phyloP scores from a whole-genome alignment of 2,888 invertebrate species.

The Epinotia demarniana region DNA sequence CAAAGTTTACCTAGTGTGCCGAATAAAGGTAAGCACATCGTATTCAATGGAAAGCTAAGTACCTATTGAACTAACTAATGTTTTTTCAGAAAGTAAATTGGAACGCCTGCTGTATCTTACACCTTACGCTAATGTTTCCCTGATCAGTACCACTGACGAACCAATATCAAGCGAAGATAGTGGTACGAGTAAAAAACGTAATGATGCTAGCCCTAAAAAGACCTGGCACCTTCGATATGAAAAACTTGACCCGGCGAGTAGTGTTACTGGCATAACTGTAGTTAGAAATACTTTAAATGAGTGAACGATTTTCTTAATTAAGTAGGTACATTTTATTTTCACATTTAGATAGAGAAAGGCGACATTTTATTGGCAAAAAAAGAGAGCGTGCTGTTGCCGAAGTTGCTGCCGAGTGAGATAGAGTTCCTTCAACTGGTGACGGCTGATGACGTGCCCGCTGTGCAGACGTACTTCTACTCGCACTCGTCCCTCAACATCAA shows the following conservation, averaged over 20 bases:
- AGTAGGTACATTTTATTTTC: neutral
- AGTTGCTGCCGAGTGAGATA: constrained; percentile 78
- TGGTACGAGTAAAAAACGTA: constrained; percentile 23
- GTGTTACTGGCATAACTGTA: neutral
- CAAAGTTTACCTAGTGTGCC: constrained; percentile 60
- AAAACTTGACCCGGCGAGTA: constrained; percentile 24
- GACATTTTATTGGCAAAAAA: constrained; percentile 46
- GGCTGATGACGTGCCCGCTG: constrained; percentile 72
- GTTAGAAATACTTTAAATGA: too few species aligned
- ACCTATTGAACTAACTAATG: neutral
- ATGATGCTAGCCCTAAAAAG: neutral
- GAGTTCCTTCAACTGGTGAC: constrained; percentile 82
- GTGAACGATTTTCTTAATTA: neutral
- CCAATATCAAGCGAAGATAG: constrained; percentile 27
- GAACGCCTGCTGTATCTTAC: neutral
- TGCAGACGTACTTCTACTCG: constrained; percentile 72
- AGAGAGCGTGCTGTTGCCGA: constrained; percentile 79
- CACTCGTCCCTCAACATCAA: constrained; percentile 83
- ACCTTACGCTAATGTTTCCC: constrained; percentile 7
- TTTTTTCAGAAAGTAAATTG: constrained; percentile 5
- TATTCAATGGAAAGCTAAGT: neutral
- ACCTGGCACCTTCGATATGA: constrained; percentile 20
- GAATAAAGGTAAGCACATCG: constrained; percentile 27
- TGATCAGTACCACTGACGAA: constrained; percentile 15
- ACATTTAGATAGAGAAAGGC: constrained; percentile 45